A percentile compares a stretch with the other conserved stretches of the same genome.
These are phyloP conservation scores for Tribolium freemani DNA, from an alignment of 2,888 invertebrate genomes.

Conservation along the genomic window DNA sequence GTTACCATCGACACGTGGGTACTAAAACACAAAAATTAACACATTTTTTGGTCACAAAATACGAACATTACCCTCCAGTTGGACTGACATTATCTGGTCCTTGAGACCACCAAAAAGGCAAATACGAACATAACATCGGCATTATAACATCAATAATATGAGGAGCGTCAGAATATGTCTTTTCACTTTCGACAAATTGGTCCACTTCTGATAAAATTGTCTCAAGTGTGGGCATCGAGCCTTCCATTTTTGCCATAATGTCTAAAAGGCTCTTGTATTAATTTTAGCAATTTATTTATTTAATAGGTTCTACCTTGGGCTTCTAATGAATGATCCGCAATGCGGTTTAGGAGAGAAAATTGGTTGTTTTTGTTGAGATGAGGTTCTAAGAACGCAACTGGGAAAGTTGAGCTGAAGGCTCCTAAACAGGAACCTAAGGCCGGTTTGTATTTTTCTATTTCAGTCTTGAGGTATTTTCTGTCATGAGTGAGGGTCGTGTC, in stretches of 20 bases:
- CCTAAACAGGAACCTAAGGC: slow-evolving; percentile 97
- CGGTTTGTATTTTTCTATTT: slow-evolving; percentile 95
- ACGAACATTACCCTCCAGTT: slow-evolving; percentile 78
- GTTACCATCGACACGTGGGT: slow-evolving; percentile 97
- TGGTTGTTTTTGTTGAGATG: slow-evolving; percentile 98
- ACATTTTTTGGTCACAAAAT: neutral
- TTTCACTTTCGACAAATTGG: slow-evolving; percentile 93
- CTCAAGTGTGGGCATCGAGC: slow-evolving; percentile 94
- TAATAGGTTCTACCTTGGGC: slow-evolving; percentile 80
- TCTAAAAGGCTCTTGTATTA: slow-evolving; percentile 68
- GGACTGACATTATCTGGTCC: slow-evolving; percentile 96
- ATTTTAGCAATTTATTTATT: neutral
- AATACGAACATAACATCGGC: slow-evolving; percentile 93
- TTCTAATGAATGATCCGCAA: slow-evolving; percentile 96
- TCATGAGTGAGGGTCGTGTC: slow-evolving; percentile 87
- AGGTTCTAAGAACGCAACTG: slow-evolving; percentile 97
- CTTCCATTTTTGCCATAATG: slow-evolving; percentile 92
- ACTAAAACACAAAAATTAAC: slow-evolving; percentile 62
- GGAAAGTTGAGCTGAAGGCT: slow-evolving; percentile 98
- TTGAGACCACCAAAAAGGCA: slow-evolving; percentile 98
- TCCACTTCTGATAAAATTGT: slow-evolving; percentile 93
- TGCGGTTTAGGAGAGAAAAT: slow-evolving; percentile 93
- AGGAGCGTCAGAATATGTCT: slow-evolving; percentile 91
- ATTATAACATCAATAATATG: slow-evolving; percentile 98
- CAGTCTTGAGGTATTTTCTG: slow-evolving; percentile 93